Base-by-base conservation (phyloP, 1,140 invertebrate species). In the Drosophila bipectinata region DNA sequence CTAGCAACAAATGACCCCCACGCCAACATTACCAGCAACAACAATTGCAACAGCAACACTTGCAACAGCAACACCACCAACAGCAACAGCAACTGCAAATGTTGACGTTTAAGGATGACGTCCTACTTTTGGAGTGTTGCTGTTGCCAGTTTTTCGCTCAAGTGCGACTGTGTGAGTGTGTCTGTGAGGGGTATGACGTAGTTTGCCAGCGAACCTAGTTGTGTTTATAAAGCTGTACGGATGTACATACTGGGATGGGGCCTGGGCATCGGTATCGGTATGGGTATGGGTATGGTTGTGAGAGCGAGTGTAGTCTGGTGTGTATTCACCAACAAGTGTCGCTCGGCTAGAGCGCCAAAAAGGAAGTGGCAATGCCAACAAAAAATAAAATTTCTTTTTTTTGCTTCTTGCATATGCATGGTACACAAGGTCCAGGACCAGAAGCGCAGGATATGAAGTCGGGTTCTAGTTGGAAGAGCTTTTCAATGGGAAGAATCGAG, bases 321-420 rank as follows among this genome's bases (percentile, higher is more conserved):
- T 66, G 66, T 79, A 77, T 72, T 79, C 80, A 84, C 80, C 80
- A 83, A 83, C 80, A 83, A 83, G 80, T 83, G 80, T 78, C 72
- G 80, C 48, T 58, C 63, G 45, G n/a, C 18, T 26, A 68, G 41
- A 52, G 62, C 76, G 69, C 61, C 58, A 78, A 79, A 79, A 52
- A 52, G 10, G 28, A 32, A 52, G 32, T 28, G 45, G 28, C 30
- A 30, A 32, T 34, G 12, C 14, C 28, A n/a, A 49, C 2, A 53
- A 32, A 53, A 67, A 37, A 26, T 7, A 28, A 26, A 55, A 34
- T 68, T 18, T 28, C 37, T n/a, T n/a, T 15, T 6, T 41, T 41
- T 32, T 28, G 34, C 4, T 37, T 37, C 34, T 4, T 10, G 12
- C 34, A 37, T 14, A 14, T 44, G 41, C 7, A 7, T 3, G n/a